phyloP scores from a whole-genome alignment of 2,888 invertebrate species.

The Tachina lurida region DNA sequence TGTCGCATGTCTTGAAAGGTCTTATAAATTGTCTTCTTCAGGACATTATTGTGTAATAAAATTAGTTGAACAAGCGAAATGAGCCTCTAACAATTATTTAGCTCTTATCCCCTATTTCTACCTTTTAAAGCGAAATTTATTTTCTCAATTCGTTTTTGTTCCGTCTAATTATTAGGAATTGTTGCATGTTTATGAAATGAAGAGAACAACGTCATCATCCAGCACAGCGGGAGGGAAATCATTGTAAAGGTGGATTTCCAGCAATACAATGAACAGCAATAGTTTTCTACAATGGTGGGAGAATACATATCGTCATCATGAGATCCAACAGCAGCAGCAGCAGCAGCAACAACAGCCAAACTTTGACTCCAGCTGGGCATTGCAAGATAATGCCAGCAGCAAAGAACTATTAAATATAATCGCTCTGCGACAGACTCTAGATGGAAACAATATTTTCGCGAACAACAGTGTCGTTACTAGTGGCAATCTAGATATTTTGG shows the following conservation, averaged over 20 bases:
- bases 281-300: conserved; percentile 81
- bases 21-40: too few relatives aligned
- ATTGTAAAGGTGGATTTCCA: conserved; percentile 26
- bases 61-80: conserved; percentile 36
- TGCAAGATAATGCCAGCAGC: neutral
- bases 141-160: neutral
- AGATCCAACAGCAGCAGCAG: conserved; percentile 73
- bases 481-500: conserved; percentile 70
- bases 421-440: conserved; percentile 72
- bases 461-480: neutral
- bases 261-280: conserved; percentile 75
- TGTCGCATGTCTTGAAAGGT: too few relatives aligned
- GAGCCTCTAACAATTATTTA: conserved; percentile 22
- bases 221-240: conserved; percentile 1
- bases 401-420: conserved; percentile 73
- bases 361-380: conserved; percentile 63
- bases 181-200: conserved; percentile 35
- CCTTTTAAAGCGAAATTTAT: neutral
- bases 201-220: conserved; percentile 29
- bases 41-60: conserved; percentile 37
- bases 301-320: conserved; percentile 77
- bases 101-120: conserved; percentile 3
- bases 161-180: neutral
- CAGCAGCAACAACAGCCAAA: conserved; percentile 43
- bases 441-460: conserved; percentile 13